Percentiles rank a stretch among this genome's conserved stretches.
Evolutionary conservation across 2,113 vertebrate species (phyloP).

Genomic region (Peucedramus taeniatus): DNA sequence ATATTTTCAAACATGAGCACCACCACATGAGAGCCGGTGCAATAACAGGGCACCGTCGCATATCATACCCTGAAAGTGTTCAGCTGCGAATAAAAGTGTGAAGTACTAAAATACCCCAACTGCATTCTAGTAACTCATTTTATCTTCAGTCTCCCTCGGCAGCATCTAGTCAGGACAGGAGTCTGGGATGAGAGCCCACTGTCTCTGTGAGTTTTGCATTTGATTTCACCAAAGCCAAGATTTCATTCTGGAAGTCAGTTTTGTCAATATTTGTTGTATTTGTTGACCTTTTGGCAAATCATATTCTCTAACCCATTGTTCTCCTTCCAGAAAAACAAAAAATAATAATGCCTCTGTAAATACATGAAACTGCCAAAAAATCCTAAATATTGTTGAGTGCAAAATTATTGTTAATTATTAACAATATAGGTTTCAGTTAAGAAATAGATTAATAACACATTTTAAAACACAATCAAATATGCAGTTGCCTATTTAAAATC

Average conservation of each 20-base stretch:
- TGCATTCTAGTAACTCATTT: slow-evolving; percentile 22
- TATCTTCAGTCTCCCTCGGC: neutral
- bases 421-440: neutral
- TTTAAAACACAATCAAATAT: neutral
- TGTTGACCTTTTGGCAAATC: neutral
- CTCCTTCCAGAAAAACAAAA: neutral
- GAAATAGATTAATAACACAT: neutral
- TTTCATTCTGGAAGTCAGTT: neutral
- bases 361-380: neutral
- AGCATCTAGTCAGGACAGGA: neutral
- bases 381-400: neutral
- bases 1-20: slow-evolving; percentile 3
- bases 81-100: neutral
- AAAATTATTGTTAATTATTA: neutral
- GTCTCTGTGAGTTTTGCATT: neutral
- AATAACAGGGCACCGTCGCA: neutral
- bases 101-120: neutral
- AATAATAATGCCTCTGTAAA: neutral
- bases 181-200: neutral
- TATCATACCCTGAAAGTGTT: neutral
- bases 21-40: neutral
- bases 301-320: neutral
- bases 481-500: neutral
- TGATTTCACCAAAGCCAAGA: neutral
- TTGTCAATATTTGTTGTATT: neutral